Conservation (phyloP, 2,113 vertebrate species). For the Benitochromis conjunctus region DNA sequence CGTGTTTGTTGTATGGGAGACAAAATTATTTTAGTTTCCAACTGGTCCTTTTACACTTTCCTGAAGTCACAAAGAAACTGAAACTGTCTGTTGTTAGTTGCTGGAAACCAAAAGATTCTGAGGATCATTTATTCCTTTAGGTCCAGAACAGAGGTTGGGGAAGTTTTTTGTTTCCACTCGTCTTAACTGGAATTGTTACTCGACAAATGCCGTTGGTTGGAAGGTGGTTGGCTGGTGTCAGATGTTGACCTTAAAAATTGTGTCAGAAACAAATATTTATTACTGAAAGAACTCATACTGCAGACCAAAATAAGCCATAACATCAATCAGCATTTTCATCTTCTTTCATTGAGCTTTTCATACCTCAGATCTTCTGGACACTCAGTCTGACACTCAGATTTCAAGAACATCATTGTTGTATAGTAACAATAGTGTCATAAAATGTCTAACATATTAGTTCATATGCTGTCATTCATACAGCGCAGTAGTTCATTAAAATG, state of each 20-base stretch:
- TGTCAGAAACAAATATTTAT: not conserved
- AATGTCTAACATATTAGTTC: not conserved
- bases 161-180: not conserved
- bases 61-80: not conserved
- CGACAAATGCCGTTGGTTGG: not conserved
- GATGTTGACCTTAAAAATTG: not conserved
- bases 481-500: not conserved
- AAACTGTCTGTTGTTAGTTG: not conserved
- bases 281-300: not conserved
- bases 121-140: not conserved
- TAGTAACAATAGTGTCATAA: not conserved
- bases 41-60: not conserved
- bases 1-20: not conserved
- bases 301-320: accelerated
- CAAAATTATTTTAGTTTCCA: not conserved
- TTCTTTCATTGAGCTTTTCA: not conserved
- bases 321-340: not conserved
- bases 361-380: not conserved
- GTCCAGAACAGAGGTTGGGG: not conserved
- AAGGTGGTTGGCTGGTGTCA: not conserved
- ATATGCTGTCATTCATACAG: not conserved
- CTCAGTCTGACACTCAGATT: not conserved
- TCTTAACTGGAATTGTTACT: not conserved
- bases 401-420: not conserved
- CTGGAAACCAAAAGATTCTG: not conserved